These are phyloP conservation scores for Chelon auratus DNA, from an alignment of 2,797 vertebrate species.

Conservation along the genomic window DNA sequence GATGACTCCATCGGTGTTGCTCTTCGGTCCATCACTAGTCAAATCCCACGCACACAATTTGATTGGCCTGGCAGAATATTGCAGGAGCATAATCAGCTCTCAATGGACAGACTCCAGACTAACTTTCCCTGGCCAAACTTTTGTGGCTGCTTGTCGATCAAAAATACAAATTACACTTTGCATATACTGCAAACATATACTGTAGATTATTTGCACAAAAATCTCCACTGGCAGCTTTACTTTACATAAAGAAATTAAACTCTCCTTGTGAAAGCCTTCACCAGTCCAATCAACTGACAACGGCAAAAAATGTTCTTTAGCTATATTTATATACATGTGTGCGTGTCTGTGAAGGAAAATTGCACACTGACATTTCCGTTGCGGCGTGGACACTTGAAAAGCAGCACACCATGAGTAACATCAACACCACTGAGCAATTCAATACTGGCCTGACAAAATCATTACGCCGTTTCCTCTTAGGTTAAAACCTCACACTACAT, in stretches of 20 bases:
- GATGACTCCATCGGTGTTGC: too few species aligned
- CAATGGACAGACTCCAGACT: too few species aligned
- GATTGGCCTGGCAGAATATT: too few species aligned
- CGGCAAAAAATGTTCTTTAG: neutral
- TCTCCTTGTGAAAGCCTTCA: neutral
- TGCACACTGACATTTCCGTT: constrained; percentile 62
- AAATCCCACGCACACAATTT: too few species aligned
- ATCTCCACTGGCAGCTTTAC: neutral
- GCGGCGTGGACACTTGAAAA: constrained; percentile 55
- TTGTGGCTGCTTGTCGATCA: too few species aligned
- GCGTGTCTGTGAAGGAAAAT: constrained; percentile 30
- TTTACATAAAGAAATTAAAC: neutral
- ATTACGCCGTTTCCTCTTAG: constrained; percentile 69
- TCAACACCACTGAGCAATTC: constrained; percentile 64
- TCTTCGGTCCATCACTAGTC: too few species aligned
- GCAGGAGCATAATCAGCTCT: too few species aligned
- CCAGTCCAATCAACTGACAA: neutral
- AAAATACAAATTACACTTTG: too few species aligned
- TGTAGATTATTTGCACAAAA: neutral
- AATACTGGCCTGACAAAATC: constrained; percentile 71
- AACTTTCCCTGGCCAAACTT: too few species aligned
- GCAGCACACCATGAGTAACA: constrained; percentile 62
- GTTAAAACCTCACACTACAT: constrained; percentile 64
- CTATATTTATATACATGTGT: neutral
- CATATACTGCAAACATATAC: too few species aligned